phyloP scores from a whole-genome alignment of 2,888 invertebrate genomes.

The Leptura quadrifasciata region DNA sequence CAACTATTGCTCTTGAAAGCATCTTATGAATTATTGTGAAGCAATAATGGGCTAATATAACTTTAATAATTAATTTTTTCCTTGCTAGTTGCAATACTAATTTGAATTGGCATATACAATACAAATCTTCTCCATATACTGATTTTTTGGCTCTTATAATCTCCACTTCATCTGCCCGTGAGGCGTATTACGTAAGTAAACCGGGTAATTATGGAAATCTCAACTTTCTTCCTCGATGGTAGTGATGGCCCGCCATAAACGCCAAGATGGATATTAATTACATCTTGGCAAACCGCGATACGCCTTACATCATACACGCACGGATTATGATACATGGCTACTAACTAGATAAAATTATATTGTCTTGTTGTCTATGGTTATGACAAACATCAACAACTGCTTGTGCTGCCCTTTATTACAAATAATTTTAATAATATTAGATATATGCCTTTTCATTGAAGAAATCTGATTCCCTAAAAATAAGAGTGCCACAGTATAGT shows the following conservation, averaged over 20 bases:
- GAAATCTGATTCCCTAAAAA: too few species aligned
- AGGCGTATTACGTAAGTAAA: background rate
- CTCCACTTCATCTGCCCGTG: background rate
- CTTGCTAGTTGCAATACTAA: too few species aligned
- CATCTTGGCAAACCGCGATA: background rate
- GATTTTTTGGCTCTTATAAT: background rate
- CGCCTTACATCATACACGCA: background rate
- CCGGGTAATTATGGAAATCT: slow-evolving; percentile 15
- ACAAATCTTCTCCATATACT: background rate
- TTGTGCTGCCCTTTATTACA: background rate
- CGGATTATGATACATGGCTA: slow-evolving; percentile 2
- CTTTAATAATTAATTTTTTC: too few species aligned
- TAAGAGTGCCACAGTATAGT: too few species aligned
- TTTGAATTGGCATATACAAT: background rate
- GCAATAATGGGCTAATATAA: too few species aligned
- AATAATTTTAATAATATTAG: too few species aligned
- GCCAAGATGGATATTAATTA: slow-evolving; percentile 8
- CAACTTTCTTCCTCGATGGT: slow-evolving; percentile 16
- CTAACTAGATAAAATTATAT: background rate
- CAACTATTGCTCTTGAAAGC: too few species aligned
- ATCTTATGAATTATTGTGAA: too few species aligned
- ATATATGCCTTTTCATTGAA: too few species aligned
- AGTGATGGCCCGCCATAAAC: slow-evolving; percentile 13
- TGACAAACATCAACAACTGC: background rate
- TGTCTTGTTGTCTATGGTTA: slow-evolving; percentile 1